Percentiles rank a stretch among this genome's conserved stretches.
phyloP scores from a whole-genome alignment of 2,797 vertebrate species.

The Gadopsis bispinosus region DNA sequence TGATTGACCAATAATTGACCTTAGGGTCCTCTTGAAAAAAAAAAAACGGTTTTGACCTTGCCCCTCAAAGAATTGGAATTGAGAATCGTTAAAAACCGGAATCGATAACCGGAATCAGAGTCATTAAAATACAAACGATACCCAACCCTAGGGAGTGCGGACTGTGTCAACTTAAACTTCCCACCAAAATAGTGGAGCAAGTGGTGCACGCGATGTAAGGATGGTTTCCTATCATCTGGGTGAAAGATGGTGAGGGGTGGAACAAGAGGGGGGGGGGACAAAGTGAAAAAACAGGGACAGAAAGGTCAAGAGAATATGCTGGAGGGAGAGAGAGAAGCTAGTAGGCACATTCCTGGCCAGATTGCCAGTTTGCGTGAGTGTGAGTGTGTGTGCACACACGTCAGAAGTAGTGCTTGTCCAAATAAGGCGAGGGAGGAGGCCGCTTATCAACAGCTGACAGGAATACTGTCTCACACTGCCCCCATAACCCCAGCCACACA shows the following conservation, averaged over 20 bases:
- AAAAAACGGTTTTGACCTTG: too few relatives aligned
- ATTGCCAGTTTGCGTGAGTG: slow-evolving; percentile 5
- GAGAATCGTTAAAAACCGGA: too few relatives aligned
- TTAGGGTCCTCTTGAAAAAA: too few relatives aligned
- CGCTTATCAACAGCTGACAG: slow-evolving; percentile 86
- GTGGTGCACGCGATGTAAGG: too few relatives aligned
- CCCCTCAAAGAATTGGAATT: too few relatives aligned
- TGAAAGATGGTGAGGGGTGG: background rate
- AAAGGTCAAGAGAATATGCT: slow-evolving; percentile 28
- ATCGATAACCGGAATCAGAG: too few relatives aligned
- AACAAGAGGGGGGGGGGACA: background rate
- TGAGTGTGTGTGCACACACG: slow-evolving; percentile 28
- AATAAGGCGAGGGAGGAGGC: slow-evolving; percentile 87
- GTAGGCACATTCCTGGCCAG: slow-evolving; percentile 38
- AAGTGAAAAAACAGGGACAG: slow-evolving; percentile 21
- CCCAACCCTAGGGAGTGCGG: too few relatives aligned
- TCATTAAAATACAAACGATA: too few relatives aligned
- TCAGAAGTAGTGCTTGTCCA: slow-evolving; percentile 85
- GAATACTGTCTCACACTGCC: slow-evolving; percentile 72
- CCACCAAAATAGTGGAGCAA: background rate
- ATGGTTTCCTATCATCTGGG: slow-evolving; percentile 24
- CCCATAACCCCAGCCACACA: background rate
- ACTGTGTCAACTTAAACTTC: background rate
- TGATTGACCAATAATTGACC: too few relatives aligned
- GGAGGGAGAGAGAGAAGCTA: slow-evolving; percentile 17